Conservation (phyloP, 2,888 invertebrate species). For the Dryobotodes eremita region DNA sequence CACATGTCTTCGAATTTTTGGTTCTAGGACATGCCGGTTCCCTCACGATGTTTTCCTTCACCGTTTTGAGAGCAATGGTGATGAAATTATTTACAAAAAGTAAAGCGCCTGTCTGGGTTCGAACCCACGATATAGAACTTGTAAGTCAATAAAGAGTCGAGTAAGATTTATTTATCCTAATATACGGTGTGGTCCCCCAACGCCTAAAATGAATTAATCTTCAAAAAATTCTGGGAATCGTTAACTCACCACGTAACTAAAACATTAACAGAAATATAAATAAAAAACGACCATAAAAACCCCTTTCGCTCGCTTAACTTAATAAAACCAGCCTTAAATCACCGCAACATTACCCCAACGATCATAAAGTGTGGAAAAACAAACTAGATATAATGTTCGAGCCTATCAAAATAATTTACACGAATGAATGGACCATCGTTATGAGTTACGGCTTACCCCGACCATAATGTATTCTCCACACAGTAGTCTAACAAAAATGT, state of each 20-base stretch:
- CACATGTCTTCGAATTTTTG: no score
- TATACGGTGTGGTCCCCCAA: neutral
- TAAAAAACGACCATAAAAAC: conserved; percentile 24
- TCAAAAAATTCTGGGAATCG: neutral
- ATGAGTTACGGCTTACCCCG: conserved; percentile 32
- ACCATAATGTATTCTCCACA: conserved; percentile 61
- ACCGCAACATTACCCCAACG: conserved; percentile 34
- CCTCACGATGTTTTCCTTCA: no score
- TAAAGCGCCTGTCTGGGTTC: no score
- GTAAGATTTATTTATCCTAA: no score
- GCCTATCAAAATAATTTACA: conserved; percentile 63
- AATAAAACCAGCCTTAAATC: conserved; percentile 53
- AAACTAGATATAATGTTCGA: conserved; percentile 39
- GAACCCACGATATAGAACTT: no score
- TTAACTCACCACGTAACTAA: neutral
- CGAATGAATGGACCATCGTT: conserved; percentile 54
- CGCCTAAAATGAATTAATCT: neutral
- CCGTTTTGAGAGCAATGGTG: no score
- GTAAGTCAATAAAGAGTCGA: no score
- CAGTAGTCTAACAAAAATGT: conserved; percentile 60
- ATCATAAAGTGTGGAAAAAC: conserved; percentile 53
- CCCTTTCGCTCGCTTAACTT: conserved; percentile 42
- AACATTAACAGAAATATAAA: conserved; percentile 42
- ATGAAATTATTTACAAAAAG: no score
- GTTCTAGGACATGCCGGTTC: no score